These are phyloP conservation scores for Empidonax traillii DNA, from an alignment of 2,113 vertebrate genomes.

Conservation along the genomic window DNA sequence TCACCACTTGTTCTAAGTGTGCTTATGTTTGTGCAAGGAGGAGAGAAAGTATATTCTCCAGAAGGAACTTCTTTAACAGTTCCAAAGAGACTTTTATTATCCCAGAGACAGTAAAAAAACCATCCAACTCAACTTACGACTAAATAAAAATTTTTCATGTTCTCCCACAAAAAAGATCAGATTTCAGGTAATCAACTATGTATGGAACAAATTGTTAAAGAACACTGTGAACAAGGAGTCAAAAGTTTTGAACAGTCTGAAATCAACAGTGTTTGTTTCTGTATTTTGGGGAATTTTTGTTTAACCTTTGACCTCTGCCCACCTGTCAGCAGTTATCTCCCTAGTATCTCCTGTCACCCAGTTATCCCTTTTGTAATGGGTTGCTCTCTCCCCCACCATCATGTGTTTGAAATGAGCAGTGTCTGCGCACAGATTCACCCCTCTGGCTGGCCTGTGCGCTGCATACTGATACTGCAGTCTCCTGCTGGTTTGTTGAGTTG, in stretches of 20 bases:
- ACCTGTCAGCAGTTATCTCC: not conserved
- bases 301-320: not conserved
- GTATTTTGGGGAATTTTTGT: not conserved
- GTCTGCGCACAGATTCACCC: not conserved
- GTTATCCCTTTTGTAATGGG: not conserved
- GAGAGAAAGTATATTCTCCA: not conserved
- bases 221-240: not conserved
- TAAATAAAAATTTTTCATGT: not conserved
- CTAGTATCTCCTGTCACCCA: not conserved
- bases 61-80: not conserved
- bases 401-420: not conserved
- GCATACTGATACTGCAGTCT: not conserved
- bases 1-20: not conserved
- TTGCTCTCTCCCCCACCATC: not conserved
- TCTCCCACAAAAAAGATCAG: fast-evolving
- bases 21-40: not conserved
- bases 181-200: not conserved
- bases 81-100: not conserved
- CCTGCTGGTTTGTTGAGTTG: not conserved
- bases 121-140: not conserved
- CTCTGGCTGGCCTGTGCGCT: not conserved
- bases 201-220: not conserved
- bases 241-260: not conserved
- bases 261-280: not conserved
- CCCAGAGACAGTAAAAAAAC: not conserved